Evolutionary conservation across 2,888 invertebrate species (phyloP).

Genomic region (Cantharis rufa): DNA sequence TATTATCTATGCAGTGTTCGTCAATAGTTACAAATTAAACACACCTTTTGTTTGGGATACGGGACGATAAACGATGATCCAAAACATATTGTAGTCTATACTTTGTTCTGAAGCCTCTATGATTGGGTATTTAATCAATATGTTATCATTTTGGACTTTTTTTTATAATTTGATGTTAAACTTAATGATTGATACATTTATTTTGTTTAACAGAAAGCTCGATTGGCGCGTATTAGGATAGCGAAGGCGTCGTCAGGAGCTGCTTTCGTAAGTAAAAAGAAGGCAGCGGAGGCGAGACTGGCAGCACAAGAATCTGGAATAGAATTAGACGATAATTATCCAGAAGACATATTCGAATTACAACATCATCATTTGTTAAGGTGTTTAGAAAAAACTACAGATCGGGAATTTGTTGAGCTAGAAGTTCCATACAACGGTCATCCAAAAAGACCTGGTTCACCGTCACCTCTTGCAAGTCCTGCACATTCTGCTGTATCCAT

Average conservation of each 20-base stretch:
- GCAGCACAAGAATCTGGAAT: slow-evolving; percentile 93
- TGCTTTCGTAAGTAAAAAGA: slow-evolving; percentile 98
- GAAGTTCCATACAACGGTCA: slow-evolving; percentile 94
- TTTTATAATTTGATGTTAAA: too few relatives aligned
- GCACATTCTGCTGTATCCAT: slow-evolving; percentile 73
- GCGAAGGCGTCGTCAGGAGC: slow-evolving; percentile 99
- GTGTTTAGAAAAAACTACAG: slow-evolving; percentile 98
- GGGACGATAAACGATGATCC: too few relatives aligned
- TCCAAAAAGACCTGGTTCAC: slow-evolving; percentile 88
- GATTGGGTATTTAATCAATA: too few relatives aligned
- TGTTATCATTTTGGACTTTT: too few relatives aligned
- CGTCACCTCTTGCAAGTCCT: slow-evolving; percentile 84
- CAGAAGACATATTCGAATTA: slow-evolving; percentile 97
- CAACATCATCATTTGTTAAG: slow-evolving; percentile 98
- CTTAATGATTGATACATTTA: not conserved
- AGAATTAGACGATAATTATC: slow-evolving; percentile 84
- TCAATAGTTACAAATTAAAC: not conserved
- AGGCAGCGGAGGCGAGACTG: slow-evolving; percentile 93
- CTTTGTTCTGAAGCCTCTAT: too few relatives aligned
- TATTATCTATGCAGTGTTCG: not conserved
- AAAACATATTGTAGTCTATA: too few relatives aligned
- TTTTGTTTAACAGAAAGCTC: slow-evolving; percentile 85
- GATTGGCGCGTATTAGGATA: slow-evolving; percentile 95
- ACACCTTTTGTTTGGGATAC: too few relatives aligned
- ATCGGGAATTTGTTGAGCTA: slow-evolving; percentile 95